Evolutionary conservation across 2,888 invertebrate genomes (phyloP), one percentile per base, ranked within the genome.

Genomic region (Alviniconcha strummeri): DNA sequence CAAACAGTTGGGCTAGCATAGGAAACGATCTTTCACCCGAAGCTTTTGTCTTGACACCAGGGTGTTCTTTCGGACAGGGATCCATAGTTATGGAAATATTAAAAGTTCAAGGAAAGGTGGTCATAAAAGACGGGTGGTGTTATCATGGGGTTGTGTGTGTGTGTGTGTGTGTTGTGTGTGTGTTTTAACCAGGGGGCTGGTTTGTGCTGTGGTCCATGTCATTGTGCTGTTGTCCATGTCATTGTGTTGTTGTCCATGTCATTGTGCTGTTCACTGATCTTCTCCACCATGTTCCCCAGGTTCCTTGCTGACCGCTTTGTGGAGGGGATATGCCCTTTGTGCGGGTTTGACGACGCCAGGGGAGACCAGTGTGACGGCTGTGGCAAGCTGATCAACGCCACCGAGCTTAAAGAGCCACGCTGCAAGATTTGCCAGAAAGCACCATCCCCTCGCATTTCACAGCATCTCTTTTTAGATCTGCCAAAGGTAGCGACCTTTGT

Each of bases 321-420:
- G 0, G 98, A 98, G 94, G 99, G 99, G 54, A 97, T 95, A 0
- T 99, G 99, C 93, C 99, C 99, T 0, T 96, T 97, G 78, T 99
- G 99, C 92, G 95, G 95, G 5, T 99, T 97, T 94, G 97, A 97
- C 89, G 97, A 97, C 93, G 99, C 99, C 0, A 95, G 99, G 72
- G 99, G 99, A 4, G 99, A 99, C 94, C 99, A 99, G 94, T 99
- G 99, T 93, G 99, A 99, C 94, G 97, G 96, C 88, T 99, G 99
- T 92, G 98, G 99, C 3, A 98, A 98, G 92, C 95, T 99, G 13
- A 96, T 99, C 83, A 99, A 98, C 94, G 98, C 99, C 0, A 95
- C 96, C 0, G 99, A 99, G 85, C 94, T 99, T 57, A 95, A 96
- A 85, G 95, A 96, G 84, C 98, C 99, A 0, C 95, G 97, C 13